Conservation (phyloP, 2,797 vertebrate species). For the Adelosebastes latens region DNA sequence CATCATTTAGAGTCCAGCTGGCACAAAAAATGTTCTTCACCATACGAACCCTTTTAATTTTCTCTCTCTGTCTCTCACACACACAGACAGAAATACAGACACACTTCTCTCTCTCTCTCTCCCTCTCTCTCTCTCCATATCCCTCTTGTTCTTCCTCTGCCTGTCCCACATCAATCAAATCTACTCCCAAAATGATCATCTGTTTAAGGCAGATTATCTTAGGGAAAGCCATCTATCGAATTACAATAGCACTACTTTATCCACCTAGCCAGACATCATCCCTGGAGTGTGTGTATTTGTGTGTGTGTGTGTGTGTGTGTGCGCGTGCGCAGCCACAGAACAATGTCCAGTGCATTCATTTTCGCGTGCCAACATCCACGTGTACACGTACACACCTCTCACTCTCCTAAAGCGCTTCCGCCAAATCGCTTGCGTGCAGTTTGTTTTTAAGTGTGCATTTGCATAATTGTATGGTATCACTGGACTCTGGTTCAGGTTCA, state of each 20-base stretch:
- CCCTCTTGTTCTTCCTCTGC: constrained; percentile 53
- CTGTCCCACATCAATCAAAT: constrained; percentile 84
- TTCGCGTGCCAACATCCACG: constrained; percentile 48
- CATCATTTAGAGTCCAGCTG: constrained; percentile 62
- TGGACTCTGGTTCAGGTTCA: constrained; percentile 71
- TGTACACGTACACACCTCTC: constrained; percentile 42
- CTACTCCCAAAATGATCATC: constrained; percentile 86
- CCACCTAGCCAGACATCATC: constrained; percentile 83
- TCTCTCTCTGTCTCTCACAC: constrained; percentile 21
- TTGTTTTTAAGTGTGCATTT: constrained; percentile 72
- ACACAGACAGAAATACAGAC: constrained; percentile 34
- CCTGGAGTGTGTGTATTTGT: constrained; percentile 65
- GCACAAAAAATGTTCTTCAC: constrained; percentile 47
- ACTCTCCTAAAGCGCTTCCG: constrained; percentile 42
- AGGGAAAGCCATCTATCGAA: constrained; percentile 85
- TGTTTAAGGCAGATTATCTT: constrained; percentile 86
- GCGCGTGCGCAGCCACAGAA: constrained; percentile 38
- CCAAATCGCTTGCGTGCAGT: constrained; percentile 56
- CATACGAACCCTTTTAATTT: constrained; percentile 62
- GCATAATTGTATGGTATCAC: constrained; percentile 82
- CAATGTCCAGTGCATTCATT: constrained; percentile 67
- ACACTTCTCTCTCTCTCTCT: constrained; percentile 19
- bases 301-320: constrained; percentile 33
- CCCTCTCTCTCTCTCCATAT: constrained; percentile 25
- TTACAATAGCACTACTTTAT: constrained; percentile 87